phyloP scores from a whole-genome alignment of 2,113 vertebrate species.

The Lagenorhynchus albirostris region DNA sequence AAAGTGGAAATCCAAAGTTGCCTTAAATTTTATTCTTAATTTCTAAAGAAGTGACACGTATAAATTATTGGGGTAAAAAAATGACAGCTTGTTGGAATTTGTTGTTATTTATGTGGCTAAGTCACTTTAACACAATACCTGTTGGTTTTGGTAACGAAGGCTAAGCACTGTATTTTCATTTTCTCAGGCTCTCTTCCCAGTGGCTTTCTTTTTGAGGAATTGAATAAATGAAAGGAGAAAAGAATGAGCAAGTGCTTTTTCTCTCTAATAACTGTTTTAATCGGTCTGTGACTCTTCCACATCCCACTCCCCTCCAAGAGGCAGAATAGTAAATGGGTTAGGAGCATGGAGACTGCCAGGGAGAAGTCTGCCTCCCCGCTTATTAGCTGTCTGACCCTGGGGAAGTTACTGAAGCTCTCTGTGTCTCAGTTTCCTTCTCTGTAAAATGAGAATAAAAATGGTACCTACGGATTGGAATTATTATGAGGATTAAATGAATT shows the following conservation, averaged over 20 bases:
- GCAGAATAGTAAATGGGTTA: background rate
- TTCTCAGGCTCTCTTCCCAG: background rate
- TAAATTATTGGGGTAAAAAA: background rate
- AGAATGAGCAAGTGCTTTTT: background rate
- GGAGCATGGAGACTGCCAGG: background rate
- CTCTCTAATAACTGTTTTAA: background rate
- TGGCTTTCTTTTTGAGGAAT: background rate
- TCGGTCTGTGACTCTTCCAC: background rate
- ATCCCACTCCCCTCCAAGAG: background rate
- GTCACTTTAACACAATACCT: background rate
- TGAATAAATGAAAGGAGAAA: background rate
- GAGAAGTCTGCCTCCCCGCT: background rate
- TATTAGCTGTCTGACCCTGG: background rate
- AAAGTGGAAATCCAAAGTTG: background rate
- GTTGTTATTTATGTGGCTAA: background rate
- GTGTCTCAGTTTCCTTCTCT: background rate
- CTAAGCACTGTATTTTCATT: background rate
- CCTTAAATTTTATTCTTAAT: background rate
- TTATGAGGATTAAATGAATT: background rate
- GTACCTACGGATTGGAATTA: background rate
- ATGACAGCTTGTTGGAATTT: background rate
- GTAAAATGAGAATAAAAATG: conserved; percentile 7
- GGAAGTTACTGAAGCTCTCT: background rate
- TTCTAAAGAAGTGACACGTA: background rate
- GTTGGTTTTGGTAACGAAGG: background rate